These are phyloP conservation scores for Tragopan temminckii DNA, from an alignment of 2,797 vertebrate genomes.

Conservation along the genomic window DNA sequence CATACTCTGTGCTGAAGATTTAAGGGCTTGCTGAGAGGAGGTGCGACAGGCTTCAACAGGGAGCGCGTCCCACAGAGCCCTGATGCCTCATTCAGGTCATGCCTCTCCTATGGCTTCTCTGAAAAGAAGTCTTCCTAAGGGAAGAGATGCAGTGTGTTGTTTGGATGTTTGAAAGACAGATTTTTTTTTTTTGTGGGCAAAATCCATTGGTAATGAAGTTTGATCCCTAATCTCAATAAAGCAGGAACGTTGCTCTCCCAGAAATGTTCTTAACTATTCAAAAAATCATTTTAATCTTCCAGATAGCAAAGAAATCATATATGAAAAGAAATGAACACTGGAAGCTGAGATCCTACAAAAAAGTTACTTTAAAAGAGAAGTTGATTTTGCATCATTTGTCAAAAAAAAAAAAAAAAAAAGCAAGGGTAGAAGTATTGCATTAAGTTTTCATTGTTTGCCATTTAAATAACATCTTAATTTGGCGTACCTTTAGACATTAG, in stretches of 20 bases:
- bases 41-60: slow-evolving; percentile 2
- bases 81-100: slow-evolving; percentile 1
- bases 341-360: neutral
- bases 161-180: neutral
- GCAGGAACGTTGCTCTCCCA: neutral
- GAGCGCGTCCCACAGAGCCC: neutral
- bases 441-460: slow-evolving; percentile 14
- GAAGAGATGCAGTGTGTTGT: neutral
- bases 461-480: slow-evolving; percentile 5
- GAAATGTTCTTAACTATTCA: neutral
- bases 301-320: neutral
- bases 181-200: neutral
- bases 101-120: neutral
- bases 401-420: neutral
- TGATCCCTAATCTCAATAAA: neutral
- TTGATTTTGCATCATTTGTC: neutral
- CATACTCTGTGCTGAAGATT: neutral
- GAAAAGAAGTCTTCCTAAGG: neutral
- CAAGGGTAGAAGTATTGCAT: neutral
- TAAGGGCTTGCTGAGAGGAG: slow-evolving; percentile 13
- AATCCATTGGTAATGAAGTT: neutral
- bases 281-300: neutral
- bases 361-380: neutral
- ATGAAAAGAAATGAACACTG: neutral
- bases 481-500: slow-evolving; percentile 4